Conservation (phyloP, 2,888 invertebrate genomes). For the Phalangium opilio region DNA sequence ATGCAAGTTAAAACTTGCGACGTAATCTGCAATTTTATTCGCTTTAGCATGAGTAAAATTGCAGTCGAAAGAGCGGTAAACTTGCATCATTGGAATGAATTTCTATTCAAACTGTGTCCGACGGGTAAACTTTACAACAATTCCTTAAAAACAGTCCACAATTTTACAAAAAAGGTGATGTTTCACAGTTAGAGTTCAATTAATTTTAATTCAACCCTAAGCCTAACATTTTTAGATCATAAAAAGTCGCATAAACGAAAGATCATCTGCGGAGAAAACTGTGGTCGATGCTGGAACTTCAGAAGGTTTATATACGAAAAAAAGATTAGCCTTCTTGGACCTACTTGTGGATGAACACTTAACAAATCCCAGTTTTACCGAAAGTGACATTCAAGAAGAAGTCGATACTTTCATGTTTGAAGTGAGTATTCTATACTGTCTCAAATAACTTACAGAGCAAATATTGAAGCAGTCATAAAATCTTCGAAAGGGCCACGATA, state of each 20-base stretch:
- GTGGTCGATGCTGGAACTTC: too few species aligned
- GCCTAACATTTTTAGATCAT: too few species aligned
- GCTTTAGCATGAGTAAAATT: slow-evolving; percentile 21
- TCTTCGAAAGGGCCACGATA: slow-evolving; percentile 32
- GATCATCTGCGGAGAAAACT: too few species aligned
- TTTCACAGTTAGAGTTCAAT: too few species aligned
- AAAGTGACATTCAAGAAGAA: slow-evolving; percentile 35
- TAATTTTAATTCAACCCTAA: too few species aligned
- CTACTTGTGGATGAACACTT: slow-evolving; percentile 30
- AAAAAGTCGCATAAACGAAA: slow-evolving; percentile 8
- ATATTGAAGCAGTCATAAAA: too few species aligned
- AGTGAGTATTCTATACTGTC: too few species aligned
- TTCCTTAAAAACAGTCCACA: slow-evolving; percentile 32
- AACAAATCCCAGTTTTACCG: slow-evolving; percentile 26
- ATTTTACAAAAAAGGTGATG: slow-evolving; percentile 33
- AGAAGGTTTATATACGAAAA: too few species aligned
- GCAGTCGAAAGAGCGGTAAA: slow-evolving; percentile 27
- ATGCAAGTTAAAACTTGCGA: too few species aligned
- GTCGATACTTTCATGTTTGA: slow-evolving; percentile 30
- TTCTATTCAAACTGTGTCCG: slow-evolving; percentile 30
- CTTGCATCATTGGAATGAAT: slow-evolving; percentile 33
- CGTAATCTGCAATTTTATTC: too few species aligned
- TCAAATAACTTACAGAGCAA: too few species aligned
- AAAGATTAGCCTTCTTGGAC: slow-evolving; percentile 34
- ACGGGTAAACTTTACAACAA: slow-evolving; percentile 30